These are phyloP conservation scores for Lucilia cuprina DNA, from an alignment of 1,140 invertebrate genomes.

Conservation along the genomic window DNA sequence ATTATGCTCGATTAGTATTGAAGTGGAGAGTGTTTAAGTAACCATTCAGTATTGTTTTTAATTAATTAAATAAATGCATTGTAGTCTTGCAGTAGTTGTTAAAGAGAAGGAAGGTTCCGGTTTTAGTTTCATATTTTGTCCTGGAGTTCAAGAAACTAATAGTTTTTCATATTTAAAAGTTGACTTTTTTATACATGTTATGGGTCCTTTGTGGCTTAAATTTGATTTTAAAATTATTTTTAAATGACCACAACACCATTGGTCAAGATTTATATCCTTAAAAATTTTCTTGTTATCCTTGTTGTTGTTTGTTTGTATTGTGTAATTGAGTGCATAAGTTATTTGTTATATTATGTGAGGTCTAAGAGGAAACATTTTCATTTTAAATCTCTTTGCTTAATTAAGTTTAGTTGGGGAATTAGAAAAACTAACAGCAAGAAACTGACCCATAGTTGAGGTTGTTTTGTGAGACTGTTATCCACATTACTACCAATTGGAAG, in stretches of 20 bases:
- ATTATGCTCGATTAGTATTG: constrained; percentile 27
- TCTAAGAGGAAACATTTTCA: background rate
- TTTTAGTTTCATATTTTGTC: background rate
- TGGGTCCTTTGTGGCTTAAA: background rate
- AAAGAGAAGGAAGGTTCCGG: too few species aligned
- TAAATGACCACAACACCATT: constrained; percentile 17
- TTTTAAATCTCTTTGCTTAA: background rate
- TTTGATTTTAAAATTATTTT: background rate
- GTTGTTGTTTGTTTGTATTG: background rate
- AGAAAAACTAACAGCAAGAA: background rate
- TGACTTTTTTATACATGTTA: background rate
- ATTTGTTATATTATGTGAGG: background rate
- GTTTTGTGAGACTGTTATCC: background rate
- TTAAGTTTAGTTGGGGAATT: background rate
- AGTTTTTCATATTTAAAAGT: background rate
- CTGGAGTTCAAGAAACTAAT: background rate
- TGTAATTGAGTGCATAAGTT: background rate
- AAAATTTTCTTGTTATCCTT: background rate
- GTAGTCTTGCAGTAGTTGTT: background rate
- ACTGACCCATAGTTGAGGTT: background rate
- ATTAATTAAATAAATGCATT: constrained; percentile 14
- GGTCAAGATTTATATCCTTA: constrained; percentile 2
- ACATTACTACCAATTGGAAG: background rate
- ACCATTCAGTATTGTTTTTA: background rate
- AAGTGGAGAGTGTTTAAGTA: background rate